phyloP scores from a whole-genome alignment of 1,140 invertebrate genomes.

The Orchesella cincta region DNA sequence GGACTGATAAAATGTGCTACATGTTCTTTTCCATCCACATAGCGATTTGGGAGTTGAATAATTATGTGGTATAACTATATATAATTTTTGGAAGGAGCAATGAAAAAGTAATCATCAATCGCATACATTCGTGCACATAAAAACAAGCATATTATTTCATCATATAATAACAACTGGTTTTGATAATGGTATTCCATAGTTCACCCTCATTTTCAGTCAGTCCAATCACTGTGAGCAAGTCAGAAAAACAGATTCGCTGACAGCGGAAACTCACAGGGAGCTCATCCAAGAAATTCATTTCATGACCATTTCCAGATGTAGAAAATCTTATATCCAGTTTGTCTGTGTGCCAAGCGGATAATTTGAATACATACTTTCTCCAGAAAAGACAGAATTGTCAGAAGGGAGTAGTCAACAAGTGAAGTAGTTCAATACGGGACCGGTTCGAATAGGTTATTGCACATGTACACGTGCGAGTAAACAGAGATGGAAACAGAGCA shows the following conservation, averaged over 20 bases:
- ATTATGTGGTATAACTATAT: no score
- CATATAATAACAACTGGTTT: no score
- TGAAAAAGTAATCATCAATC: no score
- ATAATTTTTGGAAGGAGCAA: no score
- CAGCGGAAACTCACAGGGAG: neutral
- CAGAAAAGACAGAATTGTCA: neutral
- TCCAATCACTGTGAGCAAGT: neutral
- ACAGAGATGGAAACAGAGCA: neutral
- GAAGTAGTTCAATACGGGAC: no score
- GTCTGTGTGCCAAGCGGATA: slow-evolving; percentile 5
- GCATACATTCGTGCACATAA: no score
- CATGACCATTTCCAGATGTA: neutral
- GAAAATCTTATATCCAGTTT: neutral
- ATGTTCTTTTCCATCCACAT: no score
- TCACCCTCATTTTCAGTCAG: neutral
- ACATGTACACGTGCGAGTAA: slow-evolving; percentile 1
- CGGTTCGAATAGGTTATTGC: neutral
- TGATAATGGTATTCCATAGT: no score
- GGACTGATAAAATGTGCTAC: no score
- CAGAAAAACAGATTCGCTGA: neutral
- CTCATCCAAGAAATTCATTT: neutral
- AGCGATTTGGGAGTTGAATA: no score
- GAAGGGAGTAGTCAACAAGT: slow-evolving; percentile 11
- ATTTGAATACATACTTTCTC: slow-evolving; percentile 16
- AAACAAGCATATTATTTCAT: no score